These are phyloP conservation scores for Mylabris sibirica DNA, from an alignment of 2,888 invertebrate genomes.

Conservation along the genomic window DNA sequence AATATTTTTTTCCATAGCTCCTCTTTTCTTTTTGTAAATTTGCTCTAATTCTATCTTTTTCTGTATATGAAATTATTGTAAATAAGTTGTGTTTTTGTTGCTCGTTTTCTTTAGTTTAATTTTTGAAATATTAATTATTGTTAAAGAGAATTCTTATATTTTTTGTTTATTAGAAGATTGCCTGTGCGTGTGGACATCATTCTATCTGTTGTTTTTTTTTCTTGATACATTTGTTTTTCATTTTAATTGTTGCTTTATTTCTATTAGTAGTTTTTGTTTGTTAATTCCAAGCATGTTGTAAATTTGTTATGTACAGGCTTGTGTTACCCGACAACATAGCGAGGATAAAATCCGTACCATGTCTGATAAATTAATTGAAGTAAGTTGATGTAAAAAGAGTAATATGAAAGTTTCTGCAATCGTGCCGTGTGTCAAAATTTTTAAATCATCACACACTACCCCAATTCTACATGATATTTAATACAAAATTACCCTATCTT, in stretches of 20 bases:
- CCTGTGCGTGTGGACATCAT: not conserved
- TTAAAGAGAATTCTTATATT: not conserved
- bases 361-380: constrained; percentile 76
- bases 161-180: not conserved
- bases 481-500: no score
- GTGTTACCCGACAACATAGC: constrained; percentile 75
- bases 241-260: constrained; percentile 26
- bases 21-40: no score
- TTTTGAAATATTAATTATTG: not conserved
- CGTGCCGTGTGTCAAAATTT: not conserved
- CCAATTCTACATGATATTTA: no score
- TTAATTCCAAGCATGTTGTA: constrained; percentile 46
- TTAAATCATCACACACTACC: not conserved
- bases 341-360: constrained; percentile 78
- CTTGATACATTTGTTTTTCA: constrained; percentile 9
- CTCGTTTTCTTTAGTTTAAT: no score
- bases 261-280: constrained; percentile 27
- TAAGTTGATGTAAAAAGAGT: constrained; percentile 63
- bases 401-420: not conserved
- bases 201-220: constrained; percentile 18
- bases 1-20: not conserved
- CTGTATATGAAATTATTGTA: no score
- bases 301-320: constrained; percentile 67
- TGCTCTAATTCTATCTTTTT: constrained; percentile 11
- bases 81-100: no score